These are phyloP conservation scores for Timandra comae DNA, from an alignment of 2,888 invertebrate species.

Conservation along the genomic window DNA sequence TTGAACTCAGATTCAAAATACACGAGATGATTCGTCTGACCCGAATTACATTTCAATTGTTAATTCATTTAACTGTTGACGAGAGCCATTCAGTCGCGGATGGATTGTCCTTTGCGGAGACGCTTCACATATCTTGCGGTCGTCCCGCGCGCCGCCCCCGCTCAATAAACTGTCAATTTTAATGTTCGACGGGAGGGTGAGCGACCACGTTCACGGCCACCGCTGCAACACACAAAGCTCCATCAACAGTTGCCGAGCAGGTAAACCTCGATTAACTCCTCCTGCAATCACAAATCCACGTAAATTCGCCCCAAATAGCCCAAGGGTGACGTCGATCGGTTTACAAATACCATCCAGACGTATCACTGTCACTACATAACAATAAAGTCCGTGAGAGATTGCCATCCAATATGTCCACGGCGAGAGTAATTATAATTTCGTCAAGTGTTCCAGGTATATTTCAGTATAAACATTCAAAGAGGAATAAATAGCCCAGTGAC, in stretches of 20 bases:
- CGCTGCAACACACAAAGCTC: conserved; percentile 47
- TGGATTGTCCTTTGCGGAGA: conserved; percentile 40
- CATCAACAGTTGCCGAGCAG: conserved; percentile 55
- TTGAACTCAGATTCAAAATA: too few relatives aligned
- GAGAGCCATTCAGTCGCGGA: conserved; percentile 39
- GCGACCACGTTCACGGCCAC: conserved; percentile 65
- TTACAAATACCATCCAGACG: conserved; percentile 47
- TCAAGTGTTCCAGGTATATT: conserved; percentile 1
- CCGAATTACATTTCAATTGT: conserved; percentile 18
- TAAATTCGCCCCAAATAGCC: conserved; percentile 39
- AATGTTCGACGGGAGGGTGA: conserved; percentile 51
- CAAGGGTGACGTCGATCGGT: conserved; percentile 47
- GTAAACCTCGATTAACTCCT: conserved; percentile 66
- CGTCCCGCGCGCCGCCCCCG: conserved; percentile 57
- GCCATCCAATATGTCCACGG: conserved; percentile 35
- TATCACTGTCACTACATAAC: conserved; percentile 45
- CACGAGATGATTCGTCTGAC: too few relatives aligned
- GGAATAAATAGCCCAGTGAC: too few relatives aligned
- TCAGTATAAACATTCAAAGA: too few relatives aligned
- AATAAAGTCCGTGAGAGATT: conserved; percentile 54
- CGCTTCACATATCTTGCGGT: conserved; percentile 53
- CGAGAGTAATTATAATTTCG: conserved; percentile 25
- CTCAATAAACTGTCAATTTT: conserved; percentile 57
- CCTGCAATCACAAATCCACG: conserved; percentile 54
- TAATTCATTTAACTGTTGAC: conserved; percentile 23